A percentile compares a stretch with the other conserved stretches of the same genome.
Conservation (phyloP, 2,113 vertebrate genomes). For the Nannobrachium achirus region DNA sequence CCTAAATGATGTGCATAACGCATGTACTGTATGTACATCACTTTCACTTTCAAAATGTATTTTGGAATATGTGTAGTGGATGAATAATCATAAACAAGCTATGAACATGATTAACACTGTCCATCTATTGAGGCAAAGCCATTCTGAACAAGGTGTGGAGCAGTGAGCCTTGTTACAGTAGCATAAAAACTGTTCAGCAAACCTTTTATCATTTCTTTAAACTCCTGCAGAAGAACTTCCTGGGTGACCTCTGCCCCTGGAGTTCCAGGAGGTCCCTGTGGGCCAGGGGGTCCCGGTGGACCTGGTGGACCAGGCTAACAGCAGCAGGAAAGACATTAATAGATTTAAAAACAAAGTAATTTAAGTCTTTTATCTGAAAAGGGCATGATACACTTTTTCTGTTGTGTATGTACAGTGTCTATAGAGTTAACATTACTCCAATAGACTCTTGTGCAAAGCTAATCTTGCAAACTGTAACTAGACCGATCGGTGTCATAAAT, state of each 20-base stretch:
- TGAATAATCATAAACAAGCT: too few species aligned
- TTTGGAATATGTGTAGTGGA: too few species aligned
- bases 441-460: too few species aligned
- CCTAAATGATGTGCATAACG: too few species aligned
- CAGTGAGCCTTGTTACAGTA: not conserved
- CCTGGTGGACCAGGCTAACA: slow-evolving; percentile 86
- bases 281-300: slow-evolving; percentile 87
- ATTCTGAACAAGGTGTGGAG: not conserved
- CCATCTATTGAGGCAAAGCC: too few species aligned
- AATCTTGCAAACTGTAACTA: too few species aligned
- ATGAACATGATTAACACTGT: too few species aligned
- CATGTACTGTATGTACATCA: too few species aligned
- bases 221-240: slow-evolving; percentile 88
- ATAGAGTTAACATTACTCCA: too few species aligned
- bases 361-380: not conserved
- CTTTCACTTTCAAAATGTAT: too few species aligned
- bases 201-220: slow-evolving; percentile 92
- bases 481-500: too few species aligned
- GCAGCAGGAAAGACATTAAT: slow-evolving; percentile 19
- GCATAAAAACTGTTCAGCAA: slow-evolving; percentile 26
- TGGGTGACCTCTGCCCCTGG: slow-evolving; percentile 87
- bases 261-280: slow-evolving; percentile 83
- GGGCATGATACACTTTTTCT: not conserved
- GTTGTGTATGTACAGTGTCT: too few species aligned
- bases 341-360: not conserved